Conservation (phyloP, 1,140 invertebrate genomes). For the silkworm (Bombyx mori) region DNA sequence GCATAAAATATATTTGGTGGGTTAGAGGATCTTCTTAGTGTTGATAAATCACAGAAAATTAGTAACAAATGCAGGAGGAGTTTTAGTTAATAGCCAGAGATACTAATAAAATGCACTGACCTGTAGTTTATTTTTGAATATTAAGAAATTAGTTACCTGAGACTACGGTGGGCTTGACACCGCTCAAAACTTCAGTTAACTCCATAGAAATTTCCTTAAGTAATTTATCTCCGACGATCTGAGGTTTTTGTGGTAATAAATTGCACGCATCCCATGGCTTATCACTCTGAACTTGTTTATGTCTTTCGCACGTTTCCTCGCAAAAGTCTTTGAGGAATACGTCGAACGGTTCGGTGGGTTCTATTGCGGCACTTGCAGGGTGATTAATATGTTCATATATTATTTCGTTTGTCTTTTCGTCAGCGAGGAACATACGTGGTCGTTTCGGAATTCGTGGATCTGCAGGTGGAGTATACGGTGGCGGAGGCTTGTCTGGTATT, state of each 20-base stretch:
- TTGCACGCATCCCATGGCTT: slow-evolving; percentile 54
- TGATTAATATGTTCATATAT: slow-evolving; percentile 27
- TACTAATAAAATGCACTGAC: too few species aligned
- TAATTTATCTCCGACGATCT: slow-evolving; percentile 24
- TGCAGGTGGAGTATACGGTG: slow-evolving; percentile 54
- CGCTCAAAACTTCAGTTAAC: slow-evolving; percentile 40
- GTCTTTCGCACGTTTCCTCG: slow-evolving; percentile 30
- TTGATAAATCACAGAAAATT: too few species aligned
- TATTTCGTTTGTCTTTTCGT: slow-evolving; percentile 29
- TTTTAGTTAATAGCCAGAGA: too few species aligned
- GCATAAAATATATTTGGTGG: too few species aligned
- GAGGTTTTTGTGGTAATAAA: slow-evolving; percentile 32
- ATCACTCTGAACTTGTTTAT: slow-evolving; percentile 30
- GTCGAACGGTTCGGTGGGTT: slow-evolving; percentile 31
- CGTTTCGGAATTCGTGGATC: slow-evolving; percentile 27
- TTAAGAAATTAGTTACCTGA: slow-evolving; percentile 28
- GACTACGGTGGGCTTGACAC: slow-evolving; percentile 34
- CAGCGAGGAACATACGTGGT: slow-evolving; percentile 30
- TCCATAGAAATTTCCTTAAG: slow-evolving; percentile 26
- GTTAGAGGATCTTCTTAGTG: too few species aligned
- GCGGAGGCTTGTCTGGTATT: slow-evolving; percentile 61
- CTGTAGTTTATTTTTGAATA: too few species aligned
- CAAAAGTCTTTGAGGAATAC: slow-evolving; percentile 51
- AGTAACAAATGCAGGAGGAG: too few species aligned
- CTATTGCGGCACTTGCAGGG: slow-evolving; percentile 7